phyloP scores from a whole-genome alignment of 2,113 vertebrate genomes.

The Rallus limicola region DNA sequence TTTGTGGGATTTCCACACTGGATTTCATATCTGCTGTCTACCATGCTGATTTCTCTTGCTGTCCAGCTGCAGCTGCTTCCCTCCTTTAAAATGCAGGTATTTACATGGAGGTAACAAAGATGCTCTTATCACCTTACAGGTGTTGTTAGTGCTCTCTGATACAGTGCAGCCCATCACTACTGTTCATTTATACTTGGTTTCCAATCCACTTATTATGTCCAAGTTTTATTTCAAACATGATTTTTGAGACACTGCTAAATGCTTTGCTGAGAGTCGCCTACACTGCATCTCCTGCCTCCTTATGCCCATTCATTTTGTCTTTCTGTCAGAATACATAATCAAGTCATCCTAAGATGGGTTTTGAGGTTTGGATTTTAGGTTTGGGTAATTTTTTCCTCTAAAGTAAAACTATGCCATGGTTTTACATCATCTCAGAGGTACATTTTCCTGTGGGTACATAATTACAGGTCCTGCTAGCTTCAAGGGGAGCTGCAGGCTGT shows the following conservation, averaged over 20 bases:
- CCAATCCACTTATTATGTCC: background rate
- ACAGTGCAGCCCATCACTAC: background rate
- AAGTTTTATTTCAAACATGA: background rate
- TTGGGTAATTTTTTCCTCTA: background rate
- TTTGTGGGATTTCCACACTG: background rate
- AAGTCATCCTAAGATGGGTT: background rate
- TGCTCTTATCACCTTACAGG: background rate
- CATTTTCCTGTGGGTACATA: background rate
- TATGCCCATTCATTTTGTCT: background rate
- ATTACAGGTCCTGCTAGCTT: background rate
- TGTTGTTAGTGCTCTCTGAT: slow-evolving; percentile 16
- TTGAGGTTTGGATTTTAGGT: background rate
- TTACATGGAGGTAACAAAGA: background rate
- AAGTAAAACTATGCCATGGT: background rate
- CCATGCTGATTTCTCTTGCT: background rate
- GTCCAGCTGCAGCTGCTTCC: background rate
- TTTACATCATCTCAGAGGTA: background rate
- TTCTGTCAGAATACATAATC: background rate
- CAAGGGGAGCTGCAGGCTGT: background rate
- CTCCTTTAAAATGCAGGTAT: background rate
- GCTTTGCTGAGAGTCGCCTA: background rate
- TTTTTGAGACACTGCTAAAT: background rate
- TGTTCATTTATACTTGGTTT: slow-evolving; percentile 43
- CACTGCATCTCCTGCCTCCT: background rate
- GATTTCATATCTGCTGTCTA: background rate